Evolutionary conservation across 2,113 vertebrate genomes (phyloP), one percentile per base, ranked within the genome.

Genomic region (Mus pahari): DNA sequence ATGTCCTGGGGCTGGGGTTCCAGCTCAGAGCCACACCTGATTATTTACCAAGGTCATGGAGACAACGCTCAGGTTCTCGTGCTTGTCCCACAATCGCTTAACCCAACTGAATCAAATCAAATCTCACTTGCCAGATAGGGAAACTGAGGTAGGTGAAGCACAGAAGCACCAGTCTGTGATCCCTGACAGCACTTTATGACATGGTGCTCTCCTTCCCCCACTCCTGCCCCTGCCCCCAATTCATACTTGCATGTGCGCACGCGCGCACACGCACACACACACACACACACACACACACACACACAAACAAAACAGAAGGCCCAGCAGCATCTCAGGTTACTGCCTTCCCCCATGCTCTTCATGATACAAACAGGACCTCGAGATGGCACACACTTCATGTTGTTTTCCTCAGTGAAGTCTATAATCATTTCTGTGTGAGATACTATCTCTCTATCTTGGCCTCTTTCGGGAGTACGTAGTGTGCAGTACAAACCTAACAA

Each of bases 311-410:
- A n/a, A 9, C 16, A 31, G 66, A 9, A 12, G 12, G 13, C n/a
- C 3, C 14, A 48, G 3, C 0, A 75, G 20, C 58, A 53, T 16
- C 36, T 4, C 0, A 1, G 26, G 10, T 31, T 3, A 39, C 17
- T 42, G 8, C 28, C 10, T 16, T 28, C 17, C 2, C 33, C 19
- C 16, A 13, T 19, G 26, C n/a, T 22, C 6, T 28, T 10, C 14
- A 1, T 4, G 31, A 62, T 22, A 8, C 60, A 31, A 26, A 14
- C 0, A 39, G 24, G 64, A 45, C 50, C 70, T 45, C 68, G 1
- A 16, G 9, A 48, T 1, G 11, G 6, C 66, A 45, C 0, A 39
- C 13, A 48, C 6, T 10, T 60, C 31, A 20, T 26, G 4, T 45
- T 45, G 11, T 66, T 48, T 31, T 28, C 16, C 82, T 45, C 28